Percentiles rank a stretch among this genome's conserved stretches.
These are phyloP conservation scores for Apus apus DNA, from an alignment of 2,113 vertebrate species.

Conservation along the genomic window DNA sequence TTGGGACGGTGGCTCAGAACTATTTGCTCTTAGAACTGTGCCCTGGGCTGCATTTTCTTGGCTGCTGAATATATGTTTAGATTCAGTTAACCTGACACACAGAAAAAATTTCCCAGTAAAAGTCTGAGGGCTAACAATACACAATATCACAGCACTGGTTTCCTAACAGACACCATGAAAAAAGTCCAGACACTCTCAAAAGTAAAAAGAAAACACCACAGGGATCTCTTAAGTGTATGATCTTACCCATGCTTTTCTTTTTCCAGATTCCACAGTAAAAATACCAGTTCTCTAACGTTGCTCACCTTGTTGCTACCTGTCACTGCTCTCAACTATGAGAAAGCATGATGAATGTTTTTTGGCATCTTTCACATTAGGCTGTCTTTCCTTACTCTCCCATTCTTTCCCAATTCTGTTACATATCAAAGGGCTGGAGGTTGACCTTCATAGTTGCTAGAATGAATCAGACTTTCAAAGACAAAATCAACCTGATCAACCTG, in stretches of 20 bases:
- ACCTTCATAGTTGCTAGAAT: not conserved
- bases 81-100: not conserved
- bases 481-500: slow-evolving; percentile 17
- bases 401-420: not conserved
- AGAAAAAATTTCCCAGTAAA: not conserved
- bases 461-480: slow-evolving; percentile 56
- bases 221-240: not conserved
- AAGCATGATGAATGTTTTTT: not conserved
- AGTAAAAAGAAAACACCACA: not conserved
- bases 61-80: not conserved
- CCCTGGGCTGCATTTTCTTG: slow-evolving; percentile 6
- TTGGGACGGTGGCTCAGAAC: not conserved
- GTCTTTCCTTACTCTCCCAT: not conserved
- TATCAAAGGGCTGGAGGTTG: not conserved
- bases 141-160: not conserved
- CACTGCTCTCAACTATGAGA: not conserved
- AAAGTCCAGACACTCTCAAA: not conserved
- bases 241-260: not conserved
- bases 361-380: not conserved
- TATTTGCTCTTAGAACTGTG: not conserved
- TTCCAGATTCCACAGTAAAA: not conserved
- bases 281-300: not conserved
- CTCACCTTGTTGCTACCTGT: not conserved
- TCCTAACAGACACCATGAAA: not conserved
- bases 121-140: not conserved